Evolutionary conservation across 2,113 vertebrate species (phyloP).

Genomic region (Corapipo altera): DNA sequence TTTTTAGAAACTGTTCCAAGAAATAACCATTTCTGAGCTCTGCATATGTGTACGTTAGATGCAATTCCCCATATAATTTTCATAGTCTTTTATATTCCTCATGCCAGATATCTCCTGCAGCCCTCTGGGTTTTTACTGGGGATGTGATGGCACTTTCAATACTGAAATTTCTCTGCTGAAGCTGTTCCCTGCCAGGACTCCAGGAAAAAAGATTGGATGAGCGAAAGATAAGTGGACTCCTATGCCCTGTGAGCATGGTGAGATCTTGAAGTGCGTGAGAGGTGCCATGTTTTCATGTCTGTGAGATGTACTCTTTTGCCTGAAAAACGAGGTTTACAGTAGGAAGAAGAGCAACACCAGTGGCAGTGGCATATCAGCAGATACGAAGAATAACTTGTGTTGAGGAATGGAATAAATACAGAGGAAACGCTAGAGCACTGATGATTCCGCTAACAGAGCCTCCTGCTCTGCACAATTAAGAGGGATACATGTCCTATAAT

Average conservation of each 20-base stretch:
- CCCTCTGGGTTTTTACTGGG: not conserved
- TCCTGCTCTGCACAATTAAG: not conserved
- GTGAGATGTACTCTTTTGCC: not conserved
- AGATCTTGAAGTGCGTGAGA: not conserved
- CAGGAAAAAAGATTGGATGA: not conserved
- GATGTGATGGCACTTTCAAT: not conserved
- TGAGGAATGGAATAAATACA: not conserved
- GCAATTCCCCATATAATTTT: not conserved
- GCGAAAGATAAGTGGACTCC: not conserved
- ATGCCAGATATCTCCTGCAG: not conserved
- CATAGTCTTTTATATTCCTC: not conserved
- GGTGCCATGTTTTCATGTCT: not conserved
- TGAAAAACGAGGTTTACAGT: fast-evolving
- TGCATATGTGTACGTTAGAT: not conserved
- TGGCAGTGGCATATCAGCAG: not conserved
- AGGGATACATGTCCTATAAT: not conserved
- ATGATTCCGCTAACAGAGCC: not conserved
- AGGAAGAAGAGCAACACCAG: not conserved
- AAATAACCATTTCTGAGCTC: not conserved
- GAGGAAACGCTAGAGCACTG: not conserved
- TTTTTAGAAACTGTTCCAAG: not conserved
- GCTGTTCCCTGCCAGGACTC: not conserved
- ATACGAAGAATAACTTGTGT: not conserved
- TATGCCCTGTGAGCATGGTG: not conserved
- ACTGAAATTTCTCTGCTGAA: not conserved